Evolutionary conservation across 2,888 invertebrate genomes (phyloP), one percentile per base, ranked within the genome.

Genomic region (Caenorhabditis sp.): DNA sequence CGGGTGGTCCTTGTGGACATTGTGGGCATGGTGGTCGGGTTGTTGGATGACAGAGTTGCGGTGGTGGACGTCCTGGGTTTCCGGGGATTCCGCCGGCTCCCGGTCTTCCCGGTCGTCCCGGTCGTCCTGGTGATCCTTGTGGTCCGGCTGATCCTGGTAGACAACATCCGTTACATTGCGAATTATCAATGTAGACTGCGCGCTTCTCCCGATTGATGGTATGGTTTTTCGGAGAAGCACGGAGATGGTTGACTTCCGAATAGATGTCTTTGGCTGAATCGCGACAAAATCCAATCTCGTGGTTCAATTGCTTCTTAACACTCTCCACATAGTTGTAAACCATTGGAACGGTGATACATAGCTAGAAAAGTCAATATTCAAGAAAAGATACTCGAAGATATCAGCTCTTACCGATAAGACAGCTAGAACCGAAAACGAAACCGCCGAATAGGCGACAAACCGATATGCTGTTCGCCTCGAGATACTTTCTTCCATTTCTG

Each of bases 81-180:
- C 81, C 81, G 27, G 81, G 81, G 31, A 66, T 64, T 69, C 81
- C 81, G n/a, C 72, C 74, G 37, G 78, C 75, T 66, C 81, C 81
- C 59, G 78, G 73, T 49, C 68, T 61, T 63, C 76, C 76, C 58
- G 76, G 76, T 49, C 67, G 62, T 75, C 83, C 83, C 37, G 82
- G 78, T 24, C 69, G 73, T 67, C 83, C 83, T 59, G 81, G 76
- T 0, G 78, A 62, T 64, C 84, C 84, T 53, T 76, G 70, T 23
- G 81, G 79, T 79, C 83, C 83, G 23, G 31, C 31, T 31, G 31
- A 10, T 36, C 83, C 83, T 62, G 83, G 81, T 26, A 77, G 71
- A 62, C 83, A 81, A 71, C 81, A 69, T 14, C 63, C 62, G 12
- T 72, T 58, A 19, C 51, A 51, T 51, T n/a, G 21, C 4, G 31